Conservation (phyloP, 1,140 invertebrate species). For the Ruditapes philippinarum region DNA sequence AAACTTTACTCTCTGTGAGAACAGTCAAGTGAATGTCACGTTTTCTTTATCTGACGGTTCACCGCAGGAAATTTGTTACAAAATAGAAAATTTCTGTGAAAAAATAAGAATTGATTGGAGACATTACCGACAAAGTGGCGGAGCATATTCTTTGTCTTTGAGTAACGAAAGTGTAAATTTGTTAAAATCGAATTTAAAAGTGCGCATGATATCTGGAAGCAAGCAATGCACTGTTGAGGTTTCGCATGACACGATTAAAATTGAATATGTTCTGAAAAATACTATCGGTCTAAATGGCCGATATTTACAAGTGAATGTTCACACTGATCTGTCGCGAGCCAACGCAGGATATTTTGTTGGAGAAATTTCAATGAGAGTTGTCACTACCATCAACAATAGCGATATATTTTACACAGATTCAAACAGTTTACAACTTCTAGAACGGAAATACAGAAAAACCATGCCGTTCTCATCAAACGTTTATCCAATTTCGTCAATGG, state of each 20-base stretch:
- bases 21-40: constrained; percentile 13
- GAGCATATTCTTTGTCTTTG: constrained; percentile 16
- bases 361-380: constrained; percentile 93
- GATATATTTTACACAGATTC: constrained; percentile 95
- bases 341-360: neutral
- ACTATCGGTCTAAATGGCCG: neutral
- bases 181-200: neutral
- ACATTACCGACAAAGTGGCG: neutral
- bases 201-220: neutral
- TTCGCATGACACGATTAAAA: neutral
- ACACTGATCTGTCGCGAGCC: neutral
- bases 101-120: constrained; percentile 16
- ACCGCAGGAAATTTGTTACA: constrained; percentile 24
- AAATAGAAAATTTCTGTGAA: constrained; percentile 24
- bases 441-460: constrained; percentile 89
- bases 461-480: constrained; percentile 95
- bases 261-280: neutral
- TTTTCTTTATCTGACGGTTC: constrained; percentile 11
- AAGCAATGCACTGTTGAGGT: constrained; percentile 22
- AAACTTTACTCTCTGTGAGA: neutral
- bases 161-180: neutral
- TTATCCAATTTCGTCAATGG: constrained; percentile 94
- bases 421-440: constrained; percentile 93
- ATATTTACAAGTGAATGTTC: neutral
- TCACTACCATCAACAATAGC: constrained; percentile 90